Evolutionary conservation across 2,113 vertebrate genomes (phyloP), one percentile per base, ranked within the genome.

Genomic region (Kryptolebias marmoratus): DNA sequence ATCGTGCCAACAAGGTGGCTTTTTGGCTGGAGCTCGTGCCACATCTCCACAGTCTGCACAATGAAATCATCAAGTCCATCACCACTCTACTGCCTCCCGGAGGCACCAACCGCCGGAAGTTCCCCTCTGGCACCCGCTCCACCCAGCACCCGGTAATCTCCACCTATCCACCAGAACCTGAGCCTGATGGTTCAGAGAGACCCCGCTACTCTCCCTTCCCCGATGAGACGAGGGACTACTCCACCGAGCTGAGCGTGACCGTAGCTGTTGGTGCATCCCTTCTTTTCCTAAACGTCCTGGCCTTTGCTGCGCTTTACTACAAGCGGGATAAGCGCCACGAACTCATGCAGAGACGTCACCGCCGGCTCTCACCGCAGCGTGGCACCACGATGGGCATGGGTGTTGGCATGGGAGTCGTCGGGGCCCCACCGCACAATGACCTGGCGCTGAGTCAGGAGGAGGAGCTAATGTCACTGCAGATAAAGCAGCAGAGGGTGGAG

Each of bases 321-420:
- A 99, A 99, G 91, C 97, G 98, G 63, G 98, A 99, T 91, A 98
- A 98, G 91, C 96, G 97, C 86, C 97, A 98, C 0, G 97, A 99
- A 52, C 95, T 96, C 56, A 96, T 98, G 56, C 95, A 96, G 87
- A 94, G 97, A 49, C 96, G 97, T 81, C 93, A 94, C 73, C 90
- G 93, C 30, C 91, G 94, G 13, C 92, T 94, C 58, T 94, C 94
- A 22, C 98, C 97, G 2, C 98, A 99, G 22, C 96, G 96, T 36
- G 91, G 86, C 74, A 89, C 91, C 0, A 88, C 88, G 0, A 79
- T 91, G 76, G 92, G 90, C 84, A 88, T 92, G 74, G 90, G 91
- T 1, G 86, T 91, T 0, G 89, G 90, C 50, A 83, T 91, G 72
- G 92, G 91, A 48, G 90, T 93, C 0, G 91, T 91, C 0, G 93